Evolutionary conservation across 2,797 vertebrate species (phyloP).

Genomic region (Myotis pilosus): DNA sequence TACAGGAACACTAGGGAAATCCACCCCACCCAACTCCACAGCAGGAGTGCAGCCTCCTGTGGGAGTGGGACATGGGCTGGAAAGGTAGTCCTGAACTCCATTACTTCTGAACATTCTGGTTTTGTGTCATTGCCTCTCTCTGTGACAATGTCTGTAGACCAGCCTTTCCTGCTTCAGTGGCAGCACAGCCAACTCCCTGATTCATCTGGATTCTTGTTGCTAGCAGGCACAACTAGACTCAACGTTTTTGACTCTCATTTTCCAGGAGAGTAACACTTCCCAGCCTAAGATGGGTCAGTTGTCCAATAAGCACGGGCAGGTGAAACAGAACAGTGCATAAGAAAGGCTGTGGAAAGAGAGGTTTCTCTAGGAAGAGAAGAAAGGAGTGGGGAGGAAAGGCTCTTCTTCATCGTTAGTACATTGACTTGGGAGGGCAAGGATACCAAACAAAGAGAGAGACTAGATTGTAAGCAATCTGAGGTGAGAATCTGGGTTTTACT

Average conservation of each 20-base stretch:
- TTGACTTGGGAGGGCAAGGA: background rate
- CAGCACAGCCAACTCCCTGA: background rate
- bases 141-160: background rate
- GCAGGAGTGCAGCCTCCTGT: background rate
- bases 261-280: background rate
- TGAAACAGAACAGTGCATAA: background rate
- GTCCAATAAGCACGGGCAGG: background rate
- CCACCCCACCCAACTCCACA: background rate
- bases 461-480: background rate
- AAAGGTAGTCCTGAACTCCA: background rate
- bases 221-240: background rate
- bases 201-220: background rate
- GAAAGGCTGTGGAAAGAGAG: background rate
- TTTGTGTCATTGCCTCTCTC: background rate
- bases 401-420: background rate
- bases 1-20: background rate
- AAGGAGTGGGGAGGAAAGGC: background rate
- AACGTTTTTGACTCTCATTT: background rate
- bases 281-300: background rate
- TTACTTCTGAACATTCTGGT: background rate
- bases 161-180: background rate
- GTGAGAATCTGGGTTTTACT: background rate
- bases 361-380: background rate
- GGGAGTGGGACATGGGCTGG: too few relatives aligned
- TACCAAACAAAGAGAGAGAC: background rate